Evolutionary conservation across 1,140 invertebrate genomes (phyloP), one percentile per base, ranked within the genome.

Genomic region (Atopsyche davidsoni): DNA sequence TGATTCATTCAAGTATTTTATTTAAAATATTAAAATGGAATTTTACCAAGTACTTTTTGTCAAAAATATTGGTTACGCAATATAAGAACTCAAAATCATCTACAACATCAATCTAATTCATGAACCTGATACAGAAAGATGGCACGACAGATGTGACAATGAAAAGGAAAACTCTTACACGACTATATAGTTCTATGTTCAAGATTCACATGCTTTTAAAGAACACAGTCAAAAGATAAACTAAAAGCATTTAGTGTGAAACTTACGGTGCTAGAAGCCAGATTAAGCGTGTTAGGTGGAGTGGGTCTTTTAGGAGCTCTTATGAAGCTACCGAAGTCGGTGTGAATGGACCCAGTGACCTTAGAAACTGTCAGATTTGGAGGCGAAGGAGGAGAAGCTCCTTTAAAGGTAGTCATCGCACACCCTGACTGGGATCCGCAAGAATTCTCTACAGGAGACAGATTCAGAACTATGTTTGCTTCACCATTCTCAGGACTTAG

Each of bases 251-350:
- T 32, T 11, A 24, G n/a, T 13, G 2, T 9, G 34, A 9, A 32
- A 68, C 72, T 70, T 66, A 73, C 72, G 49, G 73, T 69, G 65
- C 69, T 78, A 38, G 72, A 69, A 63, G 70, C 78, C 45, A 89
- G 74, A 69, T 87, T 89, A 51, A 89, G 67, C 13, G 87, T 89
- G 62, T 88, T 89, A 3, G 87, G 87, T 54, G 86, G 84, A 47
- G 85, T 86, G 0, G 86, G 86, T 60, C 86, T 73, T n/a, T n/a
- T n/a, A n/a, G 81, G 80, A 28, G 81, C 81, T 62, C 82, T 70
- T 32, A 79, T 59, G 51, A 71, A 72, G 18, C 63, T 58, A 40
- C 63, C 62, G 34, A 50, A 66, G 13, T 69, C 68, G 49, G 69
- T 69, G 34, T 48, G 21, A 13, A 48, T 40, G n/a, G 39, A 41